phyloP scores from a whole-genome alignment of 2,888 invertebrate genomes.

The Deilephila porcellus region DNA sequence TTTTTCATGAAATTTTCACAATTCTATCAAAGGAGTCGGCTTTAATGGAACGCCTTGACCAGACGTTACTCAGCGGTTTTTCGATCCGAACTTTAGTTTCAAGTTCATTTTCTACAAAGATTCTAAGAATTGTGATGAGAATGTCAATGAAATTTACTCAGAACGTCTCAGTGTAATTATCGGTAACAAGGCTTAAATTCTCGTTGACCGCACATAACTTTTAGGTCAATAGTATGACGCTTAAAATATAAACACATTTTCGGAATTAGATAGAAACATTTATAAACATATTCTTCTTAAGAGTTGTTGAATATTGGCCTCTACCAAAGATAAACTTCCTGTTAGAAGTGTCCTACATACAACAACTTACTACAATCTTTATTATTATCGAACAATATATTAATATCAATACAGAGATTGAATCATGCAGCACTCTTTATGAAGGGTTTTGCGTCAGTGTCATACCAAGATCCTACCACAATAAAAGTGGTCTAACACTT shows the following conservation, averaged over 20 bases:
- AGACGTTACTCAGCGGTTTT: slow-evolving; percentile 20
- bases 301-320: too few species aligned
- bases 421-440: too few species aligned
- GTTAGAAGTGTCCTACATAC: too few species aligned
- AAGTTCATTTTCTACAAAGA: background rate
- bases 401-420: too few species aligned
- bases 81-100: background rate
- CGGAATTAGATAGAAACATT: background rate
- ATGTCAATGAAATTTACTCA: background rate
- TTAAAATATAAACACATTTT: background rate
- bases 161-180: background rate
- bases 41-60: slow-evolving; percentile 18
- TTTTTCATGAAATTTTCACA: slow-evolving; percentile 6
- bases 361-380: too few species aligned
- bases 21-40: slow-evolving; percentile 25
- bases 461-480: too few species aligned
- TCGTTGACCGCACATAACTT: background rate
- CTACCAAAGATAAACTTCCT: too few species aligned
- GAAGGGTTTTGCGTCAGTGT: too few species aligned
- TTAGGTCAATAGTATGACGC: background rate
- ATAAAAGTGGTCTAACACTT: too few species aligned
- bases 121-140: background rate
- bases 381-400: too few species aligned
- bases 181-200: background rate
- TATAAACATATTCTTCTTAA: too few species aligned